Conservation (phyloP, 2,797 vertebrate genomes). For the Hydrocynus forskahlii region DNA sequence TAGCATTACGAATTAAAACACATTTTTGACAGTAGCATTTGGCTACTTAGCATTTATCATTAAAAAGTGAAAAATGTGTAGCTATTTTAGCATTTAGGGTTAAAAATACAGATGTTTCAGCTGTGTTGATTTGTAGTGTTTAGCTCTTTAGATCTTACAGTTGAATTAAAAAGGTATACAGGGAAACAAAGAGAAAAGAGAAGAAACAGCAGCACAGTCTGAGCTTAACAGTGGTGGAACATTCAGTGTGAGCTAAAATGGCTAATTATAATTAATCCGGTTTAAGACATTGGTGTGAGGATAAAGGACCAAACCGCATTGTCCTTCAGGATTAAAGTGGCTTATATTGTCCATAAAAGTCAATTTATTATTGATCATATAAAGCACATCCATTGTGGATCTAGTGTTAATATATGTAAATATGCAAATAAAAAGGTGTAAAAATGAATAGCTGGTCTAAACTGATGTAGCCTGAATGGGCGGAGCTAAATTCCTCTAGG, state of each 20-base stretch:
- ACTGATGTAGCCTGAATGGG: no score
- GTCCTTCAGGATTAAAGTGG: not conserved
- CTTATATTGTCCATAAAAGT: not conserved
- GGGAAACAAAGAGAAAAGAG: slow-evolving; percentile 43
- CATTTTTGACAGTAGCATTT: no score
- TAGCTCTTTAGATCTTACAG: not conserved
- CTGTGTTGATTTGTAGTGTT: not conserved
- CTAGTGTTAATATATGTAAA: no score
- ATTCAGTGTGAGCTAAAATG: slow-evolving; percentile 58
- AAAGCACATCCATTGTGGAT: no score
- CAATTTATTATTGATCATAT: not conserved
- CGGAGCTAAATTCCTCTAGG: no score
- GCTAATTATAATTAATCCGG: not conserved
- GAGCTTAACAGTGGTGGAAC: slow-evolving; percentile 60
- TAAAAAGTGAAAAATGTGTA: no score
- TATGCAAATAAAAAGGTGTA: no score
- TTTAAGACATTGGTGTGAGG: slow-evolving; percentile 78
- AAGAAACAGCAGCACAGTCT: slow-evolving; percentile 46
- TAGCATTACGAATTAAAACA: no score
- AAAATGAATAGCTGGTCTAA: no score
- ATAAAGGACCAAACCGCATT: slow-evolving; percentile 57
- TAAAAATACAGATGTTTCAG: no score
- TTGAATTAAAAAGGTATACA: not conserved
- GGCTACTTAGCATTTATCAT: not conserved
- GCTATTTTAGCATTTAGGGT: no score